Conservation (phyloP, 2,113 vertebrate species). For the Cygnus atratus region DNA sequence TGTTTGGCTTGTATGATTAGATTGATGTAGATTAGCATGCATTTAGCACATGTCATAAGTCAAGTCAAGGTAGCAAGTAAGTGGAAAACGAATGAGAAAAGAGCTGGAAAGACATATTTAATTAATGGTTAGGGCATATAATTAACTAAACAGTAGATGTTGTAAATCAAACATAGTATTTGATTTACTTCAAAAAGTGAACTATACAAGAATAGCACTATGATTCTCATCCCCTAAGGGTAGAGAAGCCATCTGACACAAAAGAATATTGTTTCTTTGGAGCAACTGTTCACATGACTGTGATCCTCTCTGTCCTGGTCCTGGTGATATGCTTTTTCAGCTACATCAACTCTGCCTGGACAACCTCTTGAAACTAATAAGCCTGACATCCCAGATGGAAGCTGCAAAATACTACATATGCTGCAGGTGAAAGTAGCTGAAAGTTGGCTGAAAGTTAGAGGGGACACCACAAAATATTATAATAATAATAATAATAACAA, state of each 20-base stretch:
- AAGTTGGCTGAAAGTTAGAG: background rate
- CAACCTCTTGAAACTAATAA: background rate
- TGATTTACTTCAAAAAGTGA: background rate
- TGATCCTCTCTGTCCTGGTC: background rate
- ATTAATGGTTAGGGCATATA: background rate
- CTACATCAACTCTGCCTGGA: background rate
- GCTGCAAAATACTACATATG: background rate
- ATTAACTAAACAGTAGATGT: background rate
- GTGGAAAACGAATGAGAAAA: background rate
- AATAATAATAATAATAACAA: too few species aligned
- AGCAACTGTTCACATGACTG: background rate
- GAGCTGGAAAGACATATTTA: background rate
- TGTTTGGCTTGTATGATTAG: background rate
- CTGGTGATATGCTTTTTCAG: background rate
- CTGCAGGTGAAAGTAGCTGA: background rate
- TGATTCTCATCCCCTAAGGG: background rate
- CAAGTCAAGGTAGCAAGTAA: background rate
- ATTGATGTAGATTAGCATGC: background rate
- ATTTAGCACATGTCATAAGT: background rate
- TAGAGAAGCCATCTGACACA: background rate
- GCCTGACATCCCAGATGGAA: background rate
- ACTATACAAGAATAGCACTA: background rate
- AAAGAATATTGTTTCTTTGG: background rate
- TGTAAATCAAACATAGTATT: background rate
- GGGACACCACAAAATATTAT: background rate